These are phyloP conservation scores for Anguilla obscura DNA, from an alignment of 2,797 vertebrate genomes.

Conservation along the genomic window DNA sequence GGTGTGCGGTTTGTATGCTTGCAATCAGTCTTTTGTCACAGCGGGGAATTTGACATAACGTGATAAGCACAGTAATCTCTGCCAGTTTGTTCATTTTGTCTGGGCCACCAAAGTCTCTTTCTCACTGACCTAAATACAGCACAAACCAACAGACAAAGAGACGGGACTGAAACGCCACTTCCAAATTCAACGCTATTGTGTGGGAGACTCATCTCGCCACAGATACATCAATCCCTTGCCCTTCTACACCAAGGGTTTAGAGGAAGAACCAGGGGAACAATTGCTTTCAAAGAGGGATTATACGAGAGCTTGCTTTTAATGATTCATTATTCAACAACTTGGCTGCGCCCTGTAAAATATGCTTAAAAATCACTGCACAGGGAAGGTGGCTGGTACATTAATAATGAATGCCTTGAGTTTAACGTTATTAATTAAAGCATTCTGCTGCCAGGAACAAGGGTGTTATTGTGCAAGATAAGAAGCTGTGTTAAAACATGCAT, in stretches of 20 bases:
- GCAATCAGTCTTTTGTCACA: constrained; percentile 1
- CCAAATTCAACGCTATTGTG: constrained; percentile 18
- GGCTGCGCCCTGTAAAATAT: constrained; percentile 47
- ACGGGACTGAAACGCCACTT: background rate
- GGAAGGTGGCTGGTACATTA: constrained; percentile 48
- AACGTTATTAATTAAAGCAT: constrained; percentile 42
- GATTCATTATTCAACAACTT: constrained; percentile 66
- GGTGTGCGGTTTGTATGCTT: background rate
- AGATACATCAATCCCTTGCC: constrained; percentile 44
- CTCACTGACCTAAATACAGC: constrained; percentile 8
- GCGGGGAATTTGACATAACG: background rate
- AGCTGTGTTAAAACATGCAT: constrained; percentile 18
- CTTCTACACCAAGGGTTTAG: constrained; percentile 58
- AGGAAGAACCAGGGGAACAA: constrained; percentile 59
- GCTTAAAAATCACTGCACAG: constrained; percentile 47
- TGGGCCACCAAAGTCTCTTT: background rate
- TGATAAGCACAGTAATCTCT: background rate
- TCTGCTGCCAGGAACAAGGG: constrained; percentile 26
- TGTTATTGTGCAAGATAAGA: constrained; percentile 26
- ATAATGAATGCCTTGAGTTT: constrained; percentile 44
- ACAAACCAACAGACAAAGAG: constrained; percentile 22
- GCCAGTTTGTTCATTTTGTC: background rate
- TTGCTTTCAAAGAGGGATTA: constrained; percentile 69
- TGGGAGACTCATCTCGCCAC: constrained; percentile 23
- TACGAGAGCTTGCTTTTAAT: constrained; percentile 60